Evolutionary conservation across 1,140 invertebrate genomes (phyloP).

Genomic region (Grapholita molesta): DNA sequence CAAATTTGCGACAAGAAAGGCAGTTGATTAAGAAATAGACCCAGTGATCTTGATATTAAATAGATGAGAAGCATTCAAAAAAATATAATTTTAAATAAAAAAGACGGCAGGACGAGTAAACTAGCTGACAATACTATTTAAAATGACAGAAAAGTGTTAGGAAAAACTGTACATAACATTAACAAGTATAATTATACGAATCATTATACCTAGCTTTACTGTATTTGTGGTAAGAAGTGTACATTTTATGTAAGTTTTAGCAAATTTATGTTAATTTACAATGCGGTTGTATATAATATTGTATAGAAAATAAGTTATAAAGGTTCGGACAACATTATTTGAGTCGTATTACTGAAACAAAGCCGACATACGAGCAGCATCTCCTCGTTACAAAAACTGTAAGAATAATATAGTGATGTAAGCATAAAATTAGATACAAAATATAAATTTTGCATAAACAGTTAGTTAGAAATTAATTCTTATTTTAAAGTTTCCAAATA

Average conservation of each 20-base stretch:
- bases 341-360: not conserved
- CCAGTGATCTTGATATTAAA: conserved; percentile 22
- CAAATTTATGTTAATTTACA: conserved; percentile 42
- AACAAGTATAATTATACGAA: conserved; percentile 68
- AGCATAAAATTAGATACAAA: conserved; percentile 40
- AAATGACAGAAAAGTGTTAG: conserved; percentile 58
- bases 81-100: conserved; percentile 27
- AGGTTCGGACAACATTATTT: conserved; percentile 24
- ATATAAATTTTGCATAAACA: conserved; percentile 56
- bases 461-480: conserved; percentile 55
- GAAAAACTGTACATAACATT: conserved; percentile 58
- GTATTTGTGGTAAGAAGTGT: conserved; percentile 54
- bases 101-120: conserved; percentile 57
- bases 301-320: conserved; percentile 37
- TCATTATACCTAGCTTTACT: conserved; percentile 66
- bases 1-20: not conserved
- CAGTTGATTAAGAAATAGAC: conserved; percentile 11
- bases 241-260: conserved; percentile 57
- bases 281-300: conserved; percentile 60
- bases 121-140: conserved; percentile 76
- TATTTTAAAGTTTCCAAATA: conserved; percentile 28
- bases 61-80: conserved; percentile 23
- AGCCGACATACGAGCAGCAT: conserved; percentile 15
- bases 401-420: conserved; percentile 24
- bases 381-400: conserved; percentile 22